Evolutionary conservation across 2,797 vertebrate genomes (phyloP).

Genomic region (Sebastes oblongus): DNA sequence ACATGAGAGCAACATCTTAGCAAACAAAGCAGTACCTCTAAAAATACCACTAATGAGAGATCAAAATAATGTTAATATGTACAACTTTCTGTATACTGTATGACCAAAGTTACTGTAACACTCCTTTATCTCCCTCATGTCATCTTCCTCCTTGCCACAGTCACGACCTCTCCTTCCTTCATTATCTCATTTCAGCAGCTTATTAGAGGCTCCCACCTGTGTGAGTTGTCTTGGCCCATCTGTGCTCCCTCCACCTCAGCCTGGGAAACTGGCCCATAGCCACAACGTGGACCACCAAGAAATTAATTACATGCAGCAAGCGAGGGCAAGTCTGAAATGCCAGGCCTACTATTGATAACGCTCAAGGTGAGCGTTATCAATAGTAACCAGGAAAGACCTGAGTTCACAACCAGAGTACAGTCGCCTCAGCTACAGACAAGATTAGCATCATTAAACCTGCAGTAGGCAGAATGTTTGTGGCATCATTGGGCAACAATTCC

Average conservation of each 20-base stretch:
- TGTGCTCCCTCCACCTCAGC: conserved; percentile 48
- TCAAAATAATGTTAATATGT: background rate
- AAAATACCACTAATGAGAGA: background rate
- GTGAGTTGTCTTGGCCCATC: conserved; percentile 62
- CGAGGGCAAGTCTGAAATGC: background rate
- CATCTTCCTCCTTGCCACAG: no score
- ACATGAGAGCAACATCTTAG: background rate
- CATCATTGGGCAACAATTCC: no score
- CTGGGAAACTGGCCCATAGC: conserved; percentile 42
- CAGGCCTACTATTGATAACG: background rate
- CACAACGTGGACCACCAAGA: conserved; percentile 36
- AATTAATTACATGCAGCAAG: conserved; percentile 59
- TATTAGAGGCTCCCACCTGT: conserved; percentile 66
- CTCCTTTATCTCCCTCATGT: background rate
- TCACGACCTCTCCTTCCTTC: conserved; percentile 31
- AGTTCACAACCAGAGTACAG: background rate
- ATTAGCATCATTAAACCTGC: background rate
- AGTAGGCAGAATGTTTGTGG: no score
- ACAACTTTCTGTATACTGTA: background rate
- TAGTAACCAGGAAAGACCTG: background rate
- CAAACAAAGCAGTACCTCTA: background rate
- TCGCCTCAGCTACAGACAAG: background rate
- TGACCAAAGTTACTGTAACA: background rate
- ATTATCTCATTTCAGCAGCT: conserved; percentile 48
- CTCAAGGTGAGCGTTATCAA: background rate